These are phyloP conservation scores for Pygathrix nemaeus DNA, from an alignment of 2,113 vertebrate species.

Conservation along the genomic window DNA sequence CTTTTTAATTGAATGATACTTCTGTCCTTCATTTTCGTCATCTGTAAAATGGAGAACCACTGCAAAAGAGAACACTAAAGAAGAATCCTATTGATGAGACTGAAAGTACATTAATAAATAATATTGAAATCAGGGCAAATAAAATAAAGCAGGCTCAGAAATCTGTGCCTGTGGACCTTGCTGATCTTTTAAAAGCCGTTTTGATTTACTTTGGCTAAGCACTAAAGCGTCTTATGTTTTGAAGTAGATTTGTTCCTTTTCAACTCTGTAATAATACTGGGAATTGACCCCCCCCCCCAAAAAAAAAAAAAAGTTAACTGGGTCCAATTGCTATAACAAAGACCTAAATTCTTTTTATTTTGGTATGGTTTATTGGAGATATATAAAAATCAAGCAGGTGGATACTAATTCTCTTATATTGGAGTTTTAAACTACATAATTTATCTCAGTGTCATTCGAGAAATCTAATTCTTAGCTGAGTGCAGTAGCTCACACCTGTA, in stretches of 20 bases:
- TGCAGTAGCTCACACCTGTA: no score
- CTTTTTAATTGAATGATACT: neutral
- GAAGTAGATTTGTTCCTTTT: neutral
- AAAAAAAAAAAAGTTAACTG: neutral
- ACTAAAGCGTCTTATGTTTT: conserved; percentile 9
- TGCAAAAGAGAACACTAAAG: neutral
- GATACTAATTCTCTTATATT: neutral
- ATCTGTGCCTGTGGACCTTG: neutral
- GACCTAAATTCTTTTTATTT: neutral
- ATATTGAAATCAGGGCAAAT: neutral
- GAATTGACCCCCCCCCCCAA: neutral
- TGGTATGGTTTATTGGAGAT: neutral
- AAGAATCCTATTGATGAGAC: neutral
- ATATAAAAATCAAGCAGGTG: neutral
- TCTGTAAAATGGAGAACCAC: neutral
- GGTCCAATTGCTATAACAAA: neutral
- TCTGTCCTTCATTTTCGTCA: neutral
- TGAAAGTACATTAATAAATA: neutral
- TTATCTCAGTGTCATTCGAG: neutral
- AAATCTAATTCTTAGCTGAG: no score
- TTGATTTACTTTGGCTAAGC: conserved; percentile 32
- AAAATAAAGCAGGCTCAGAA: neutral
- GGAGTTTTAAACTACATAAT: neutral
- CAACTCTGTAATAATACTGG: neutral
- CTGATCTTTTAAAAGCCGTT: neutral